Conservation (phyloP, 1,140 invertebrate species). For the Drosophila elegans region DNA sequence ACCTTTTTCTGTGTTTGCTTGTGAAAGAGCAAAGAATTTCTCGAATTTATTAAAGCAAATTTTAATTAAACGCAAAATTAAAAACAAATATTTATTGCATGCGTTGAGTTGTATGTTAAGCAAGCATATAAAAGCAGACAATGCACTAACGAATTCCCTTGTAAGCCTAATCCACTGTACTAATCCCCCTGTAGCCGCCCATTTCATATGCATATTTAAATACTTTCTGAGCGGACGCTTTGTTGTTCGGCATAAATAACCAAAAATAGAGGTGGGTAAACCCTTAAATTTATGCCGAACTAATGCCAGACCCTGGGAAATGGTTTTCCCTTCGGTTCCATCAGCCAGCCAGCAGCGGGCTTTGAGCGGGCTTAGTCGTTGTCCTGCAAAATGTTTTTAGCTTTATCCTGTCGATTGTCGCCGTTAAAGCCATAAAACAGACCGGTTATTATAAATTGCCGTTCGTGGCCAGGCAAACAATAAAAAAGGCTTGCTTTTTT, state of each 20-base stretch:
- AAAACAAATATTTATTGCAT: conserved; percentile 14
- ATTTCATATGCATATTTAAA: conserved; percentile 61
- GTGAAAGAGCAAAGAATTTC: not conserved
- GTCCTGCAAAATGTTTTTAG: conserved; percentile 69
- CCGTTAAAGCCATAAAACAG: conserved; percentile 67
- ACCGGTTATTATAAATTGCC: conserved; percentile 65
- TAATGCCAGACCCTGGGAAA: conserved; percentile 62
- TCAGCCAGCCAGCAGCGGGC: conserved; percentile 9
- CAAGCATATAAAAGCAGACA: not conserved
- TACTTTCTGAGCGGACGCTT: conserved; percentile 46
- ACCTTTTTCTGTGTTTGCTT: not conserved
- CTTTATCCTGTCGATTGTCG: conserved; percentile 75
- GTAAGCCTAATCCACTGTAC: conserved; percentile 16
- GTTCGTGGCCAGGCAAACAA: conserved; percentile 40
- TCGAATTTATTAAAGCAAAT: conserved; percentile 10
- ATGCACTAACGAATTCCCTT: not conserved
- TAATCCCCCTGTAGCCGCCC: conserved; percentile 11
- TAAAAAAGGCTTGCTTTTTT: conserved; percentile 34
- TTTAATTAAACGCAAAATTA: conserved; percentile 11
- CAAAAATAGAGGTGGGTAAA: conserved; percentile 5
- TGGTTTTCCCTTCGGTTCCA: conserved; percentile 11
- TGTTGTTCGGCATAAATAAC: conserved; percentile 73
- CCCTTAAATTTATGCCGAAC: conserved; percentile 66
- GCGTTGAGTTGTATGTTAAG: not conserved
- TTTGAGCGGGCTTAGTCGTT: conserved; percentile 50